phyloP scores from a whole-genome alignment of 2,113 vertebrate genomes.

The Urocolius indicus region DNA sequence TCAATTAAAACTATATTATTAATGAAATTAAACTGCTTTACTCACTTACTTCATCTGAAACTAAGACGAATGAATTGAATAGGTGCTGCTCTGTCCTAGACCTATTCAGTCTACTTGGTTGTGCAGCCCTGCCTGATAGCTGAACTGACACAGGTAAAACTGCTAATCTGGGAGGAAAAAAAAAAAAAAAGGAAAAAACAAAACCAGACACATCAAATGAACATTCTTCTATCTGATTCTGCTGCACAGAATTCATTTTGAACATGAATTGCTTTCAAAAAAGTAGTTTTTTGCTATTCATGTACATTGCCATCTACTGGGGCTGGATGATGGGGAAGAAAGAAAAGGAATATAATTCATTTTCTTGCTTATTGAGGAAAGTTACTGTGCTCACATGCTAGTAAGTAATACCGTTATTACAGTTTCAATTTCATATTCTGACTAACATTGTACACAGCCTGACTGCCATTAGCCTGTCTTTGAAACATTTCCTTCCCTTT shows the following conservation, averaged over 20 bases:
- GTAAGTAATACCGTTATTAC: not conserved
- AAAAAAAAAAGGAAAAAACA: not conserved
- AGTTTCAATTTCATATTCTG: slow-evolving; percentile 3
- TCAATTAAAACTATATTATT: slow-evolving; percentile 22
- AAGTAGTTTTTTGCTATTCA: not conserved
- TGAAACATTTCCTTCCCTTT: not conserved
- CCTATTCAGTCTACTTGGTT: not conserved
- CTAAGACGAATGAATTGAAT: not conserved
- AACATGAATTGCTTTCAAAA: not conserved
- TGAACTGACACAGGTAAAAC: not conserved
- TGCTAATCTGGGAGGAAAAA: not conserved
- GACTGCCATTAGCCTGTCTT: slow-evolving; percentile 21
- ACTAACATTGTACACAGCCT: not conserved
- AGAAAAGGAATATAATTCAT: not conserved
- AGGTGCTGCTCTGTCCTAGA: not conserved
- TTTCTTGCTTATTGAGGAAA: not conserved
- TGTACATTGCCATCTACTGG: not conserved
- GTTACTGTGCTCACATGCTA: not conserved
- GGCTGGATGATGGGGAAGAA: not conserved
- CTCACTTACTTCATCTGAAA: not conserved
- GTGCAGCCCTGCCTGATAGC: not conserved
- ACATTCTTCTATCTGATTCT: not conserved
- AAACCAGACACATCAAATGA: not conserved
- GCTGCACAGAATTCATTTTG: not conserved
- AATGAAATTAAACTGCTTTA: not conserved